Conservation (phyloP, 92 coral and sea anemone genomes). For the Metridium senile region DNA sequence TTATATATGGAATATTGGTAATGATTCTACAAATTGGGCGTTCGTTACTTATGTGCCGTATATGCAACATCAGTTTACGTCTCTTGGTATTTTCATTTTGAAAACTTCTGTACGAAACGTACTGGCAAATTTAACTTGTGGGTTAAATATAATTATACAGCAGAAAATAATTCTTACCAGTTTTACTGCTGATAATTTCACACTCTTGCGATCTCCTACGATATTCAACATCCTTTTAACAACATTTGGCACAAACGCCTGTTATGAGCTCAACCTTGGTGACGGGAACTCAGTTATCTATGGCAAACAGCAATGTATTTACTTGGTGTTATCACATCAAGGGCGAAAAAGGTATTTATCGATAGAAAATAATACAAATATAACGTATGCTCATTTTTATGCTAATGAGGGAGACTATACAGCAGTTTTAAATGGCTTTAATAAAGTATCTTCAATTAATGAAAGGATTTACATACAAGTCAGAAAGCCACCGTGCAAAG, state of each 20-base stretch:
- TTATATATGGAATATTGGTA: constrained; percentile 42
- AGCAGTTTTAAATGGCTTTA: constrained; percentile 45
- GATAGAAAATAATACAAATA: neutral
- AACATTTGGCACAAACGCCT: constrained; percentile 42
- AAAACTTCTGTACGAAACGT: constrained; percentile 39
- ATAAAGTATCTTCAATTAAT: constrained; percentile 55
- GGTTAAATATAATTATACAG: constrained; percentile 33
- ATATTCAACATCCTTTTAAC: neutral
- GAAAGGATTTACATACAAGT: constrained; percentile 29
- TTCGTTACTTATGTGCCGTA: constrained; percentile 1
- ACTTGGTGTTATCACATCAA: neutral
- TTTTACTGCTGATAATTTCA: constrained; percentile 41
- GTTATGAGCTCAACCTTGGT: constrained; percentile 34
- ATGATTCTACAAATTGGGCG: neutral
- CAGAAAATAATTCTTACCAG: constrained; percentile 22
- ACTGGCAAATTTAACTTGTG: constrained; percentile 23
- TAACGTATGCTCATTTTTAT: constrained; percentile 48
- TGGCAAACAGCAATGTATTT: constrained; percentile 24
- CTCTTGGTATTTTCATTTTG: constrained; percentile 33
- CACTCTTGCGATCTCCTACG: constrained; percentile 23
- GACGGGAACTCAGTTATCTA: constrained; percentile 32
- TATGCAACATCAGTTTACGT: constrained; percentile 5
- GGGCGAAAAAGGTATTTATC: neutral
- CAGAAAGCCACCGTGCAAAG: constrained; percentile 52
- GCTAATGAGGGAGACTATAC: constrained; percentile 49